These are phyloP conservation scores for Amphimallon solstitiale DNA, from an alignment of 2,888 invertebrate genomes.

Conservation along the genomic window DNA sequence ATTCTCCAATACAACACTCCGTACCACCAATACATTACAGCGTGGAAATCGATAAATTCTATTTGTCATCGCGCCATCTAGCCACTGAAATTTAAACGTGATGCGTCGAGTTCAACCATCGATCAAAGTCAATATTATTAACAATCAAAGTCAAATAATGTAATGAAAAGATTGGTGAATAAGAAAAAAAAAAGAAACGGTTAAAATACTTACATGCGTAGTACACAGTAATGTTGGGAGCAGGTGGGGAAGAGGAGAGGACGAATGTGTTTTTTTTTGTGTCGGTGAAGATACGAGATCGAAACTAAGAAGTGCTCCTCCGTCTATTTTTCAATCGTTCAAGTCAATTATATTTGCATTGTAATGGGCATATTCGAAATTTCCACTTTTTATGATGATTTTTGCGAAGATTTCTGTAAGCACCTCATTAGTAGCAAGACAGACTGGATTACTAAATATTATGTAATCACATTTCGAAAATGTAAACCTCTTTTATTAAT, in stretches of 20 bases:
- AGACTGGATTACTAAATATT: too few species aligned
- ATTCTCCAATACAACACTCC: slow-evolving; percentile 1
- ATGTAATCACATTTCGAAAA: too few species aligned
- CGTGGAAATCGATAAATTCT: slow-evolving; percentile 24
- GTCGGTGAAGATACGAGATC: too few species aligned
- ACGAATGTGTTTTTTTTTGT: not conserved
- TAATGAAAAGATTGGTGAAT: slow-evolving; percentile 44
- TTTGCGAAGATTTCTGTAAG: too few species aligned
- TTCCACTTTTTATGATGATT: too few species aligned
- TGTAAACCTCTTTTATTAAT: too few species aligned
- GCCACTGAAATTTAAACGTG: slow-evolving; percentile 55
- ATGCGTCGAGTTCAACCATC: slow-evolving; percentile 55
- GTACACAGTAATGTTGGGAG: slow-evolving; percentile 5
- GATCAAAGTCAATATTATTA: slow-evolving; percentile 64
- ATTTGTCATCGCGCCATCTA: slow-evolving; percentile 29
- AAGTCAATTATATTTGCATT: slow-evolving; percentile 33
- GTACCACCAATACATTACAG: slow-evolving; percentile 34
- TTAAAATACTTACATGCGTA: slow-evolving; percentile 41
- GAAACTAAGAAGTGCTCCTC: not conserved
- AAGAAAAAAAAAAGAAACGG: slow-evolving; percentile 34
- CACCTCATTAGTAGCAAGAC: too few species aligned
- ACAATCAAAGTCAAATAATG: slow-evolving; percentile 61
- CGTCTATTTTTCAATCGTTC: slow-evolving; percentile 38
- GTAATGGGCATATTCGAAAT: not conserved
- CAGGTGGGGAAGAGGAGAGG: not conserved